Conservation (phyloP, 1,140 invertebrate genomes). For the Sinonovacula constricta region DNA sequence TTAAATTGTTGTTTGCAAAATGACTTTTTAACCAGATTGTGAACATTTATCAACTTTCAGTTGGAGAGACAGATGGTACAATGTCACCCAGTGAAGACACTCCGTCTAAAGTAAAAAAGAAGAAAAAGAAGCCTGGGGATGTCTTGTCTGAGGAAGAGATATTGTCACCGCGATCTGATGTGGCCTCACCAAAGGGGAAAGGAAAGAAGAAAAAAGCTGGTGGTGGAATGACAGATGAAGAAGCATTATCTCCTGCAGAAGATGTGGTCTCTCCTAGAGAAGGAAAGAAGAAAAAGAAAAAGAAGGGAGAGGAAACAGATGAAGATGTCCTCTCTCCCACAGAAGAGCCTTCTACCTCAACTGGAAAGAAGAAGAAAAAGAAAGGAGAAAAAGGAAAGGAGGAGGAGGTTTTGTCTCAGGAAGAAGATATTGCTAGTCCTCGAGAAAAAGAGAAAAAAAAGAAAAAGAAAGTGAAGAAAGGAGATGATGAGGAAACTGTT, state of each 20-base stretch:
- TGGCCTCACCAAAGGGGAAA: constrained; percentile 53
- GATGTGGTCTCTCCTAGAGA: constrained; percentile 51
- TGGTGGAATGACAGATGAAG: constrained; percentile 52
- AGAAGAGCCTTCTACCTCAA: constrained; percentile 32
- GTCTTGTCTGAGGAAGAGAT: constrained; percentile 52
- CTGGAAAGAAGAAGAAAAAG: constrained; percentile 62
- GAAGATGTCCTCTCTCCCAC: constrained; percentile 15
- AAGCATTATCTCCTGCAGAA: constrained; percentile 52
- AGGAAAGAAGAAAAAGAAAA: constrained; percentile 64
- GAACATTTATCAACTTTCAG: too few species aligned
- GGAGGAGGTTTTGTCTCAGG: constrained; percentile 22
- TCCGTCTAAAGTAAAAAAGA: constrained; percentile 53
- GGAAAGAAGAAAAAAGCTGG: constrained; percentile 63
- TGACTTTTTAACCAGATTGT: too few species aligned
- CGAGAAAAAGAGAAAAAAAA: constrained; percentile 36
- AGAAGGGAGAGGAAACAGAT: constrained; percentile 56
- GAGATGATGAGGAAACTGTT: constrained; percentile 22
- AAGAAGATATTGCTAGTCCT: constrained; percentile 37
- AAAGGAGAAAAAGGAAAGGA: constrained; percentile 45
- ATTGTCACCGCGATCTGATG: constrained; percentile 49
- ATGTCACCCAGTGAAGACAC: constrained; percentile 23
- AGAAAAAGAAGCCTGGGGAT: constrained; percentile 54
- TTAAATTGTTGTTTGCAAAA: too few species aligned
- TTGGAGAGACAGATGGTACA: too few species aligned
- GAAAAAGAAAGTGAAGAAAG: constrained; percentile 57